A percentile compares a stretch with the other conserved stretches of the same genome.
Conservation (phyloP, 2,113 vertebrate species). For the Galemys pyrenaicus region DNA sequence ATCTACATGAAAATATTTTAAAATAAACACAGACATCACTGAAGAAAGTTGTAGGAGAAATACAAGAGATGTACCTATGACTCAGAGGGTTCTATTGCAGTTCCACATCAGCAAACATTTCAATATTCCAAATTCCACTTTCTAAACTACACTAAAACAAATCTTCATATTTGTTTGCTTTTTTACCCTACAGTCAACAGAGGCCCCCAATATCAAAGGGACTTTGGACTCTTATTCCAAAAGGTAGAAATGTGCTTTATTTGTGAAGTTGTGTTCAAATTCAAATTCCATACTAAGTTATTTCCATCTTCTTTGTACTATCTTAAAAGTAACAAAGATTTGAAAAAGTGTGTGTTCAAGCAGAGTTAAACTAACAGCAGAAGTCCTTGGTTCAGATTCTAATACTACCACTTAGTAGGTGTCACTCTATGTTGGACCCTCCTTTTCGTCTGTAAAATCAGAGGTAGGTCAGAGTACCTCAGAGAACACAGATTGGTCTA, state of each 20-base stretch:
- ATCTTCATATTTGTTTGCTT: not conserved
- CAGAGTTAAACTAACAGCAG: not conserved
- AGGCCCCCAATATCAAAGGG: not conserved
- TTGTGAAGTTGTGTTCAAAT: conserved; percentile 28
- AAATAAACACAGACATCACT: not conserved
- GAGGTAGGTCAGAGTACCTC: not conserved
- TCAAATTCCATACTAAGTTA: not conserved
- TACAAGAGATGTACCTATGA: not conserved
- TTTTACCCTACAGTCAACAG: not conserved
- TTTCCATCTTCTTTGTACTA: no score
- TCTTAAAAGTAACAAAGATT: no score
- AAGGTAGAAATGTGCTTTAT: not conserved
- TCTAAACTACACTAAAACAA: not conserved
- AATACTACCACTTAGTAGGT: not conserved
- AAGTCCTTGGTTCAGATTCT: not conserved
- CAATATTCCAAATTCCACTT: not conserved
- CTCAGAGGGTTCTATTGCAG: not conserved
- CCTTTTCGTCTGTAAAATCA: not conserved
- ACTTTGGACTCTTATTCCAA: not conserved
- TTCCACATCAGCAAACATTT: not conserved
- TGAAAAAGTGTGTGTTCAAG: not conserved
- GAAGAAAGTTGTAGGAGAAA: not conserved
- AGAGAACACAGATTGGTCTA: not conserved
- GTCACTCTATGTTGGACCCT: not conserved
- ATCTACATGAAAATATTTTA: not conserved